phyloP scores from a whole-genome alignment of 2,797 vertebrate genomes.

The Paguma larvata region DNA sequence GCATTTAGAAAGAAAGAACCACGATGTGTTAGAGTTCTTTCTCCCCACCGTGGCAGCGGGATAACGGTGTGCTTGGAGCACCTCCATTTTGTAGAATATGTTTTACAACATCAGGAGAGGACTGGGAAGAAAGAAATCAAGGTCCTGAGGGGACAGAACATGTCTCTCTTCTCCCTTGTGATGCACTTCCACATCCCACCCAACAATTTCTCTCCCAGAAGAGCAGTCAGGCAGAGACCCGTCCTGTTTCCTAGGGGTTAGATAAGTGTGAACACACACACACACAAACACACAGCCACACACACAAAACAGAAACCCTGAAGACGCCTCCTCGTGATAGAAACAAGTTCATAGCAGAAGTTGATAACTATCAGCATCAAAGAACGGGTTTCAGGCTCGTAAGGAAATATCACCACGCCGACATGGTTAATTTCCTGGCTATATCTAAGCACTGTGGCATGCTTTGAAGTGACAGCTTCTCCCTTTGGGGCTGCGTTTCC shows the following conservation, averaged over 20 bases:
- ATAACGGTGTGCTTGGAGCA: neutral
- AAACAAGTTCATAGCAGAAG: slow-evolving; percentile 75
- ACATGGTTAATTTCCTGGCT: slow-evolving; percentile 65
- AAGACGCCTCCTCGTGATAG: slow-evolving; percentile 80
- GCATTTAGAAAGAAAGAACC: neutral
- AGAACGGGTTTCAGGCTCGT: slow-evolving; percentile 79
- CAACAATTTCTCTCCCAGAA: slow-evolving; percentile 73
- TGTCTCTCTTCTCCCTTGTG: slow-evolving; percentile 24
- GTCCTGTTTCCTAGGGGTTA: slow-evolving; percentile 77
- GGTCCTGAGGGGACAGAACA: neutral
- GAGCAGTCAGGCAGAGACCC: slow-evolving; percentile 77
- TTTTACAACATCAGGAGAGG: neutral
- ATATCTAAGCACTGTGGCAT: slow-evolving; percentile 63
- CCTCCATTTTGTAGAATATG: neutral
- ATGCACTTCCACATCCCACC: slow-evolving; percentile 72
- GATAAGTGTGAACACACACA: slow-evolving; percentile 16
- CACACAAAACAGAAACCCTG: slow-evolving; percentile 49
- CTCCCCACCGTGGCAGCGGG: neutral
- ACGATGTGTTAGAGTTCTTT: neutral
- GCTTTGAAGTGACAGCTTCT: slow-evolving; percentile 79
- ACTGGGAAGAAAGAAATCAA: neutral
- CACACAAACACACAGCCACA: no score
- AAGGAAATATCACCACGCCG: slow-evolving; percentile 60
- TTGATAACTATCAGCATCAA: slow-evolving; percentile 78
- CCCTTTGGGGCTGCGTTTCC: slow-evolving; percentile 58